phyloP scores from a whole-genome alignment of 2,113 vertebrate genomes.

The Carlito syrichta region DNA sequence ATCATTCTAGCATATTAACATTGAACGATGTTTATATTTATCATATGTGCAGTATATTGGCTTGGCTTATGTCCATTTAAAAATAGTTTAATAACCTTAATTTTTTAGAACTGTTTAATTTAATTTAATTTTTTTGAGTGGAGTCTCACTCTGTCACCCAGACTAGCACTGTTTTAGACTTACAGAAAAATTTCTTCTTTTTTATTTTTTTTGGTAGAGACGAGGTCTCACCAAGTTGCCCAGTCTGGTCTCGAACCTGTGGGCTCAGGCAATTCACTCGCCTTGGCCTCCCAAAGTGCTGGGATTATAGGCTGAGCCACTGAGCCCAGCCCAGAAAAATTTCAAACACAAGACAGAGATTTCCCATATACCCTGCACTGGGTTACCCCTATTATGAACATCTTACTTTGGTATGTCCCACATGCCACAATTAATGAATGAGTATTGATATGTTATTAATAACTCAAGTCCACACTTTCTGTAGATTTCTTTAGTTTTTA shows the following conservation, averaged over 20 bases:
- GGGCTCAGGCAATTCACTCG: no score
- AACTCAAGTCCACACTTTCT: background rate
- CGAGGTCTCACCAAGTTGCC: no score
- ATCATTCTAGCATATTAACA: background rate
- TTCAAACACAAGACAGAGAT: background rate
- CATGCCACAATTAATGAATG: background rate
- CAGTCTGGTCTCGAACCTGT: no score
- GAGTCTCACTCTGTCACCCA: no score
- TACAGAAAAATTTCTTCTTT: conserved; percentile 16
- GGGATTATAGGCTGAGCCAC: no score
- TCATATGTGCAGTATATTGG: background rate
- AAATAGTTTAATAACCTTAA: background rate
- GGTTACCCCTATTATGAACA: background rate
- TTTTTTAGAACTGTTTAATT: background rate
- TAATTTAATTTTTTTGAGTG: no score
- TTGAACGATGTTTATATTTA: background rate
- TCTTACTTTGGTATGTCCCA: background rate
- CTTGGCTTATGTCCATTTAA: background rate
- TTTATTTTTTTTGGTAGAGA: no score
- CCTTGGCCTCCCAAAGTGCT: no score
- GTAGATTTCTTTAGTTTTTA: background rate
- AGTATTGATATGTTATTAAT: background rate
- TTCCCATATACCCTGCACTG: background rate
- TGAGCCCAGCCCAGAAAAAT: no score
- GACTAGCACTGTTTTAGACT: background rate